Conservation (phyloP, 92 coral and sea anemone genomes). For the Palythoa caribaeorum region DNA sequence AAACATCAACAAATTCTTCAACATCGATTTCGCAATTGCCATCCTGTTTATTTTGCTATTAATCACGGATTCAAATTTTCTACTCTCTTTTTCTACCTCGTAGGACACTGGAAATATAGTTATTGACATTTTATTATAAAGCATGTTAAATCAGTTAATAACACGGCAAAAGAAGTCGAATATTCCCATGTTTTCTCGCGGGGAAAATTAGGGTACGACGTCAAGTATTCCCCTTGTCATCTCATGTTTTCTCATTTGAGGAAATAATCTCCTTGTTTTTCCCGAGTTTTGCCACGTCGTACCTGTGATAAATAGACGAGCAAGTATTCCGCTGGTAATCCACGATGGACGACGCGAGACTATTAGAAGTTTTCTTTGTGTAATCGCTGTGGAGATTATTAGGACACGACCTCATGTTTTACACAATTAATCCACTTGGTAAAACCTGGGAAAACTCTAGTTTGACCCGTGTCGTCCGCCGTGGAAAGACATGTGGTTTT, state of each 20-base stretch:
- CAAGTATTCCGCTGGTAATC: neutral
- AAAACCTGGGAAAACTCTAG: neutral
- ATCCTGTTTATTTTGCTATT: too few species aligned
- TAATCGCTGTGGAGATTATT: too few species aligned
- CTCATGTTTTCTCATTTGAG: constrained; percentile 3
- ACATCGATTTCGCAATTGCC: too few species aligned
- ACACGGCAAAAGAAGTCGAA: constrained; percentile 10
- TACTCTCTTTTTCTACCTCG: too few species aligned
- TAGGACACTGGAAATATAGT: too few species aligned
- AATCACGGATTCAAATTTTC: too few species aligned
- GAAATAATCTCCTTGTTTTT: constrained; percentile 1
- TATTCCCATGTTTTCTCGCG: neutral
- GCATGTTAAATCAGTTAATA: too few species aligned
- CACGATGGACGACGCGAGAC: constrained; percentile 22
- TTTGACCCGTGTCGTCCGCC: neutral
- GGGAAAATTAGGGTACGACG: constrained; percentile 5
- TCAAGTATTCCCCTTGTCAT: neutral
- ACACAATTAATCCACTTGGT: neutral
- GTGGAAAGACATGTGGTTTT: neutral
- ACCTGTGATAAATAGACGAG: neutral
- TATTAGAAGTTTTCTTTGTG: neutral
- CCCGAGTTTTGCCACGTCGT: constrained; percentile 9
- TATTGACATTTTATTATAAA: too few species aligned
- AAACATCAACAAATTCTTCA: too few species aligned
- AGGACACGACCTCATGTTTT: neutral